Evolutionary conservation across 2,797 vertebrate species (phyloP).

Genomic region (Muscicapa striata): DNA sequence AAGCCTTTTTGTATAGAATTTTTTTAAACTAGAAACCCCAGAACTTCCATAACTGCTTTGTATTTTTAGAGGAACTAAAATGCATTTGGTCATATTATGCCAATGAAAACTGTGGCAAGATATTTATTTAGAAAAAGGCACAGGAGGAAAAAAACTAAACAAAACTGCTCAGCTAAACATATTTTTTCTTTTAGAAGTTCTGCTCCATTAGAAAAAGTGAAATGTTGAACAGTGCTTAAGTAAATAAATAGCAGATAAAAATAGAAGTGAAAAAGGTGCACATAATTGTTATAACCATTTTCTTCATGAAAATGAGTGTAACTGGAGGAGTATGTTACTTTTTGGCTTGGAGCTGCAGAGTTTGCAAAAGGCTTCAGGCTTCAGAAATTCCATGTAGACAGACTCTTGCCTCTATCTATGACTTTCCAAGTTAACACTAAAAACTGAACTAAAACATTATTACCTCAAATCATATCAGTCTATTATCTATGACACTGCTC

Average conservation of each 20-base stretch:
- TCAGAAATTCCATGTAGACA: slow-evolving; percentile 50
- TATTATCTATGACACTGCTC: slow-evolving; percentile 45
- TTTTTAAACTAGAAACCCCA: slow-evolving; percentile 48
- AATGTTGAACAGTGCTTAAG: slow-evolving; percentile 65
- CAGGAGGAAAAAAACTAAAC: slow-evolving; percentile 32
- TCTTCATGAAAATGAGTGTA: slow-evolving; percentile 59
- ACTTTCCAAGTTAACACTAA: slow-evolving; percentile 64
- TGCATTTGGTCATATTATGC: slow-evolving; percentile 54
- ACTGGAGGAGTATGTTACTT: slow-evolving; percentile 46
- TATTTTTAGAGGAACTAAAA: slow-evolving; percentile 64
- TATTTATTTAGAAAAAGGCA: slow-evolving; percentile 78
- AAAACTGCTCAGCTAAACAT: slow-evolving; percentile 60
- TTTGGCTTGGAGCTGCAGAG: slow-evolving; percentile 53
- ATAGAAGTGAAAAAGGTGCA: slow-evolving; percentile 65
- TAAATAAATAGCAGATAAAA: slow-evolving; percentile 67
- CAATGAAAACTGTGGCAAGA: slow-evolving; percentile 65
- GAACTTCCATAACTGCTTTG: slow-evolving; percentile 56
- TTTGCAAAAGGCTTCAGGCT: slow-evolving; percentile 57
- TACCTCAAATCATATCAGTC: slow-evolving; percentile 67
- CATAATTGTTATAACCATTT: slow-evolving; percentile 65
- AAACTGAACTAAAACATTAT: slow-evolving; percentile 64
- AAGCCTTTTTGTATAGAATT: slow-evolving; percentile 45
- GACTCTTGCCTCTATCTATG: neutral
- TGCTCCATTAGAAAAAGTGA: slow-evolving; percentile 68
- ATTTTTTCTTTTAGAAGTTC: slow-evolving; percentile 66